phyloP scores from a whole-genome alignment of 2,797 vertebrate species.

The Loriculus beryllinus region DNA sequence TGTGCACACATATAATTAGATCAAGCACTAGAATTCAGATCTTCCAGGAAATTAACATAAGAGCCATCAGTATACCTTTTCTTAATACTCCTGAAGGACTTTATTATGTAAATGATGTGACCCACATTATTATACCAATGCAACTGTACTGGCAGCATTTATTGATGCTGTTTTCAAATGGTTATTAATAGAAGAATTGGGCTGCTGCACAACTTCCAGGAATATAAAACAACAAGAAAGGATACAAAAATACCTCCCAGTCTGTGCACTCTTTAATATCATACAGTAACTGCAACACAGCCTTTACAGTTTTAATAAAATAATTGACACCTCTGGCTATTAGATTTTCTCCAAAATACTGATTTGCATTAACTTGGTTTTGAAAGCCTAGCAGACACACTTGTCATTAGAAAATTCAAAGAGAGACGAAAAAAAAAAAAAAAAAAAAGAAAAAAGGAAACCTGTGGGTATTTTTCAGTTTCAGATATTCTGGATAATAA shows the following conservation, averaged over 20 bases:
- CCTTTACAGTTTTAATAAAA: neutral
- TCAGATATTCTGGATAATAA: neutral
- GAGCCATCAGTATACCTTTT: neutral
- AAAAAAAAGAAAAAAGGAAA: neutral
- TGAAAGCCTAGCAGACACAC: neutral
- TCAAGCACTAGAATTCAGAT: neutral
- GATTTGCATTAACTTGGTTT: neutral
- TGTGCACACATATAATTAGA: neutral
- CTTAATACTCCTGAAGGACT: neutral
- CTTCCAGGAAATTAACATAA: accelerated
- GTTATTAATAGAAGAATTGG: neutral
- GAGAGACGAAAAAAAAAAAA: neutral
- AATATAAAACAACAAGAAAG: neutral
- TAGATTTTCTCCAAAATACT: neutral
- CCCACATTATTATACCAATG: neutral
- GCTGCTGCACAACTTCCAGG: neutral
- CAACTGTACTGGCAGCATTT: neutral
- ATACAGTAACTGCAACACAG: neutral
- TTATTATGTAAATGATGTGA: neutral
- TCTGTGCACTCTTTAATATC: neutral
- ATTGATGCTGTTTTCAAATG: neutral
- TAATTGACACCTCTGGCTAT: neutral
- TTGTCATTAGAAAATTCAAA: neutral
- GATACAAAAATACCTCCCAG: neutral
- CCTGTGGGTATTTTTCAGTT: neutral